phyloP scores from a whole-genome alignment of 2,797 vertebrate species.

The Chrysocyon brachyurus region DNA sequence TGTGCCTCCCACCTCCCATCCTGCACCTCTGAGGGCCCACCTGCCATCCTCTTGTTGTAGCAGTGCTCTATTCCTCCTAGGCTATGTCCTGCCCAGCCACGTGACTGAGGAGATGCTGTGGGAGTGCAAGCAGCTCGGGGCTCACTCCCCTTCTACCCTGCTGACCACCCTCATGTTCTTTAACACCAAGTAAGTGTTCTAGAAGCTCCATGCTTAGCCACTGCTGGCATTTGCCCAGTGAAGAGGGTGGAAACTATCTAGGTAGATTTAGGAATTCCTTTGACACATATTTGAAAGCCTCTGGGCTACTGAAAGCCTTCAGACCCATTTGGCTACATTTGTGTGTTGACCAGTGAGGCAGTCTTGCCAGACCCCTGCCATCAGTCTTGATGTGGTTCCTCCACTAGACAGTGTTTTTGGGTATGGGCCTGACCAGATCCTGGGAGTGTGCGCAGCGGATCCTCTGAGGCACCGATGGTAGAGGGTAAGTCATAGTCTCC shows the following conservation, averaged over 20 bases:
- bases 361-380: neutral
- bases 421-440: neutral
- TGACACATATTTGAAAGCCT: slow-evolving; percentile 38
- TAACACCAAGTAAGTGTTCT: slow-evolving; percentile 96
- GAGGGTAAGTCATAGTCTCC: slow-evolving; percentile 52
- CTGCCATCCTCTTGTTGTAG: slow-evolving; percentile 56
- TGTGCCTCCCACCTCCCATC: neutral
- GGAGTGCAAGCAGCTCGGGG: slow-evolving; percentile 99
- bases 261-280: slow-evolving; percentile 25
- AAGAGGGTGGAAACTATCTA: neutral
- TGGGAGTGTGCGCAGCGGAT: slow-evolving; percentile 16
- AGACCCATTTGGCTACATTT: neutral
- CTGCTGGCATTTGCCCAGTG: neutral
- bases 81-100: slow-evolving; percentile 97
- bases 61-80: slow-evolving; percentile 88
- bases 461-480: neutral
- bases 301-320: slow-evolving; percentile 32
- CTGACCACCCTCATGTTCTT: slow-evolving; percentile 99
- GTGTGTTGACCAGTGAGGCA: slow-evolving; percentile 26
- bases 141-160: slow-evolving; percentile 97
- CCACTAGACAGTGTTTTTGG: slow-evolving; percentile 34
- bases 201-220: slow-evolving; percentile 6
- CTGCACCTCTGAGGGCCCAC: neutral
- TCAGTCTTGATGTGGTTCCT: slow-evolving; percentile 7
- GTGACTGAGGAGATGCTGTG: slow-evolving; percentile 99